Percentiles rank a stretch among this genome's conserved stretches.
Evolutionary conservation across 2,113 vertebrate genomes (phyloP).

Genomic region (Motacilla tschutschensis): DNA sequence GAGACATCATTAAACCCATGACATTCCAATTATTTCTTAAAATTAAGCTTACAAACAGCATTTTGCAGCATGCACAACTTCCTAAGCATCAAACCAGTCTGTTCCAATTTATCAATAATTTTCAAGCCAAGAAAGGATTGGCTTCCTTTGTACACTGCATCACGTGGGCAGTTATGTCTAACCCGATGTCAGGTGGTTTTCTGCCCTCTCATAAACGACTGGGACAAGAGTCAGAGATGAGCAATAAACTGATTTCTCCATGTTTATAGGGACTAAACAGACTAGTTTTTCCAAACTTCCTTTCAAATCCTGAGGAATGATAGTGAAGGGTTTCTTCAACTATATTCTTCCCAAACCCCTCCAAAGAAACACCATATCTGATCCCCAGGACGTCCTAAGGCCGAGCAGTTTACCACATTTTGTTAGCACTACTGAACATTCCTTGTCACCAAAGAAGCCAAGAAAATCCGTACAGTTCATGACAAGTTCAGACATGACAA

Average conservation of each 20-base stretch:
- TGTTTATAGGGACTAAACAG: neutral
- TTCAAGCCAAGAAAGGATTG: neutral
- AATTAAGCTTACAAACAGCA: slow-evolving; percentile 46
- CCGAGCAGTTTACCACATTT: neutral
- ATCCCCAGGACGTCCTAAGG: neutral
- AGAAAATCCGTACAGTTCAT: slow-evolving; percentile 36
- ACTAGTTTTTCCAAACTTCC: neutral
- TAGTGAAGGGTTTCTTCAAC: neutral
- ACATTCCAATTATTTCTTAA: slow-evolving; percentile 65
- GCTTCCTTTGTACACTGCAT: neutral
- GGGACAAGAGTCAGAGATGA: neutral
- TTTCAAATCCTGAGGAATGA: neutral
- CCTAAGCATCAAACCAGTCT: neutral
- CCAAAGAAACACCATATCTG: neutral
- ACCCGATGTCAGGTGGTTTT: neutral
- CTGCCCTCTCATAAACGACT: neutral
- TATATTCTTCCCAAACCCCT: neutral
- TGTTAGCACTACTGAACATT: neutral
- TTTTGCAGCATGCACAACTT: slow-evolving; percentile 21
- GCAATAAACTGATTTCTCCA: neutral
- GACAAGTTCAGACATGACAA: slow-evolving; percentile 55
- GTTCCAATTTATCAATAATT: slow-evolving; percentile 17
- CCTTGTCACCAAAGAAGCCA: neutral
- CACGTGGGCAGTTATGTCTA: neutral
- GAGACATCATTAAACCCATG: slow-evolving; percentile 59